phyloP scores from a whole-genome alignment of 2,113 vertebrate species.

The Oncorhynchus kisutch region DNA sequence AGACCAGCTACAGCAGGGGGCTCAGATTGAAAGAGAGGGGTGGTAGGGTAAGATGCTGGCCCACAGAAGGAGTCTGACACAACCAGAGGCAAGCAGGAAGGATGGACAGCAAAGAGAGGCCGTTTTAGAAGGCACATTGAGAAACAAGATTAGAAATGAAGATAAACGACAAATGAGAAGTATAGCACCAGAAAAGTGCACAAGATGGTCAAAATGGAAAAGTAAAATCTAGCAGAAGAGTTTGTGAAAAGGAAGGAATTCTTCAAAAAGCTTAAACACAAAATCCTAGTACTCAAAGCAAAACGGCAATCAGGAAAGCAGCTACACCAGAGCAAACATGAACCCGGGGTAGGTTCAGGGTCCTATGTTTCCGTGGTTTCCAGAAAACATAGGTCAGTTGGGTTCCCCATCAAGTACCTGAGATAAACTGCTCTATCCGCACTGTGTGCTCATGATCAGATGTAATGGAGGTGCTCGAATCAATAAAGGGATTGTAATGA shows the following conservation, averaged over 20 bases:
- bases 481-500: constrained; percentile 77
- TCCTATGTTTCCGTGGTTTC: constrained; percentile 21
- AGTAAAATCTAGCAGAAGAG: neutral
- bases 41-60: constrained; percentile 79
- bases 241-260: too few species aligned
- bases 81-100: constrained; percentile 53
- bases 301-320: neutral
- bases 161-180: constrained; percentile 13
- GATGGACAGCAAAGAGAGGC: constrained; percentile 26
- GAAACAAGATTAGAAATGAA: neutral
- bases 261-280: neutral
- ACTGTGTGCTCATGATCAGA: constrained; percentile 66
- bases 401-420: constrained; percentile 64
- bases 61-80: constrained; percentile 87
- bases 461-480: constrained; percentile 69
- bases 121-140: constrained; percentile 30
- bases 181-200: neutral
- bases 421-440: constrained; percentile 64
- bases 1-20: constrained; percentile 84
- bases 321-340: neutral
- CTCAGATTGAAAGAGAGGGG: constrained; percentile 79
- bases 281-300: neutral
- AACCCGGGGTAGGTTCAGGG: neutral
- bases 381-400: constrained; percentile 54
- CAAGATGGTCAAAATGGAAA: too few species aligned